These are phyloP conservation scores for Anas platyrhynchos DNA, from an alignment of 2,113 vertebrate species.

Conservation along the genomic window DNA sequence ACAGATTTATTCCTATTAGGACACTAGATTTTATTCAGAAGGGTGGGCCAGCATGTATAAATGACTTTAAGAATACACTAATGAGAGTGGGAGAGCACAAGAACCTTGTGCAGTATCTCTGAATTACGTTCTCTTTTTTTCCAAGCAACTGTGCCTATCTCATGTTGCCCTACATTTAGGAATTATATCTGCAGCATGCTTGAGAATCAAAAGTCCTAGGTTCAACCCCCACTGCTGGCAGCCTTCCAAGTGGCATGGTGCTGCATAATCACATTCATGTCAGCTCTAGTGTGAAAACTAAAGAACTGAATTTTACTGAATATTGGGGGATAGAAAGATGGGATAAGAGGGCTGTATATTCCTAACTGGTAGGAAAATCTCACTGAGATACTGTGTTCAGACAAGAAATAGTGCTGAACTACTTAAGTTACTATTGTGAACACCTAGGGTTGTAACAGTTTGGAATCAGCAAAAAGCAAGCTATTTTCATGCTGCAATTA, in stretches of 20 bases:
- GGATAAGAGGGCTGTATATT: not conserved
- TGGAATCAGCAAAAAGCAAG: not conserved
- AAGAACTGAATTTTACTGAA: not conserved
- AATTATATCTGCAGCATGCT: not conserved
- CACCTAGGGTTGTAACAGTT: not conserved
- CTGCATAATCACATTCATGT: not conserved
- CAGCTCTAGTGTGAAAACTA: not conserved
- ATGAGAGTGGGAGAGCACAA: not conserved
- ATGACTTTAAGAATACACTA: not conserved
- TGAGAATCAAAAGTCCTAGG: not conserved
- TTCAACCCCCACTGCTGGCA: not conserved
- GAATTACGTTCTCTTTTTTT: not conserved
- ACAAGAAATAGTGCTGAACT: not conserved
- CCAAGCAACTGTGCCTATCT: not conserved
- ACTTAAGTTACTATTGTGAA: not conserved
- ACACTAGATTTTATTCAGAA: not conserved
- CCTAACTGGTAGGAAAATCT: not conserved
- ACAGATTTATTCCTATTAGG: not conserved
- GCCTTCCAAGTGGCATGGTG: not conserved
- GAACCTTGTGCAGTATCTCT: not conserved
- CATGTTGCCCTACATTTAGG: not conserved
- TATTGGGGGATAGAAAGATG: fast-evolving
- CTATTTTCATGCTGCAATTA: not conserved
- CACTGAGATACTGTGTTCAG: not conserved
- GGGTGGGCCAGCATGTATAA: not conserved